Conservation (phyloP, 2,113 vertebrate species). For the Podarcis raffonei region DNA sequence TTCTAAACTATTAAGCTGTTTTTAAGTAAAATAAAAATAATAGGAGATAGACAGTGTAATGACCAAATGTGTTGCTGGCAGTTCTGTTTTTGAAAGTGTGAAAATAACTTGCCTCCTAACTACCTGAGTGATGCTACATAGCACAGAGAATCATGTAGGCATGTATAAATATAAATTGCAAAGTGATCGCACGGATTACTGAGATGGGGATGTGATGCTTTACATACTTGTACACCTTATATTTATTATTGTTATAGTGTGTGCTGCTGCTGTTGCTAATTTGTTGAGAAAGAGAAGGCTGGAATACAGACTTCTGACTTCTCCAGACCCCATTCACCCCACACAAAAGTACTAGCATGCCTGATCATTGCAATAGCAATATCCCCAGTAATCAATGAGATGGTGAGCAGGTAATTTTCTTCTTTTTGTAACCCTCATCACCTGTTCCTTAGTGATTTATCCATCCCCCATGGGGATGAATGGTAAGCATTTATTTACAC, state of each 20-base stretch:
- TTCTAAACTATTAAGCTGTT: neutral
- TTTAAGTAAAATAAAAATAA: neutral
- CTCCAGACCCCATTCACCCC: neutral
- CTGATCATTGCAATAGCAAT: neutral
- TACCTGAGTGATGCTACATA: slow-evolving; percentile 42
- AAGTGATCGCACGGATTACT: slow-evolving; percentile 1
- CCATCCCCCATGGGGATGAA: neutral
- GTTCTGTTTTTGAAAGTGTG: neutral
- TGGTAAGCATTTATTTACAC: neutral
- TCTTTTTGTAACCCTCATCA: neutral
- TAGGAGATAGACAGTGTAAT: neutral
- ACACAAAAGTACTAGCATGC: neutral
- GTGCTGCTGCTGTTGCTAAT: neutral
- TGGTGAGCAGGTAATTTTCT: neutral
- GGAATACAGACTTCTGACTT: too few species aligned
- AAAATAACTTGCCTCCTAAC: slow-evolving; percentile 30
- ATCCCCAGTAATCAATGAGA: neutral
- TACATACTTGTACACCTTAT: slow-evolving; percentile 11
- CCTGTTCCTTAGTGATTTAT: neutral
- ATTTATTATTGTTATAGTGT: neutral
- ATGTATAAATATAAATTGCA: neutral
- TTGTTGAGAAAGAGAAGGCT: neutral
- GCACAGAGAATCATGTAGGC: slow-evolving; percentile 34
- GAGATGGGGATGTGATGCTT: neutral
- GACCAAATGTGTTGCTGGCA: slow-evolving; percentile 33